Evolutionary conservation across 2,113 vertebrate genomes (phyloP).

Genomic region (Periophthalmodon schlosseri): DNA sequence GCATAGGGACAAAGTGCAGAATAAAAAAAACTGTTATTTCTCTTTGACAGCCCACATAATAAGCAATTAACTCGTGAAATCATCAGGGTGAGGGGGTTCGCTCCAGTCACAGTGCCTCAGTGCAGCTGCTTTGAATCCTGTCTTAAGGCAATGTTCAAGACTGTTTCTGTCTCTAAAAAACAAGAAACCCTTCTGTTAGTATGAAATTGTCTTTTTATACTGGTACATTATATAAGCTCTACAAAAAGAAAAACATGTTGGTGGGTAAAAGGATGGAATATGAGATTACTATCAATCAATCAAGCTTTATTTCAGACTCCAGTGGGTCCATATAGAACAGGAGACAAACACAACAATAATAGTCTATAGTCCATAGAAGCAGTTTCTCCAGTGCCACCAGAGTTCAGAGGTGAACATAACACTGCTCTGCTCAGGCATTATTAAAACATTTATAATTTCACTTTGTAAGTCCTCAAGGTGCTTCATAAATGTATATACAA

Average conservation of each 20-base stretch:
- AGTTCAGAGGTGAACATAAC: too few species aligned
- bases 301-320: too few species aligned
- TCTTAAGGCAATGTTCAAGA: conserved; percentile 45
- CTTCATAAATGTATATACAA: too few species aligned
- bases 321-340: too few species aligned
- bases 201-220: neutral
- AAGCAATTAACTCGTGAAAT: conserved; percentile 63
- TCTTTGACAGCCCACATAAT: conserved; percentile 45
- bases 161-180: conserved; percentile 20
- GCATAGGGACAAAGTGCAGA: conserved; percentile 22
- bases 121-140: conserved; percentile 41
- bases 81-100: conserved; percentile 39
- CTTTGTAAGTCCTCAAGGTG: too few species aligned
- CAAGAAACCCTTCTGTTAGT: neutral
- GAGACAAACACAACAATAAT: too few species aligned
- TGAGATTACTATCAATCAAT: too few species aligned
- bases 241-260: neutral
- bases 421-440: too few species aligned
- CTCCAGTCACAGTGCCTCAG: conserved; percentile 41
- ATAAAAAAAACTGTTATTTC: conserved; percentile 28
- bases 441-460: too few species aligned
- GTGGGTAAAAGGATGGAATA: neutral
- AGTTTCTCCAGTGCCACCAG: too few species aligned
- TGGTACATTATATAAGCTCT: neutral
- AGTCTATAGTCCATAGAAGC: too few species aligned